Evolutionary conservation across 1,140 invertebrate genomes (phyloP).

Genomic region (Hyles euphorbiae): DNA sequence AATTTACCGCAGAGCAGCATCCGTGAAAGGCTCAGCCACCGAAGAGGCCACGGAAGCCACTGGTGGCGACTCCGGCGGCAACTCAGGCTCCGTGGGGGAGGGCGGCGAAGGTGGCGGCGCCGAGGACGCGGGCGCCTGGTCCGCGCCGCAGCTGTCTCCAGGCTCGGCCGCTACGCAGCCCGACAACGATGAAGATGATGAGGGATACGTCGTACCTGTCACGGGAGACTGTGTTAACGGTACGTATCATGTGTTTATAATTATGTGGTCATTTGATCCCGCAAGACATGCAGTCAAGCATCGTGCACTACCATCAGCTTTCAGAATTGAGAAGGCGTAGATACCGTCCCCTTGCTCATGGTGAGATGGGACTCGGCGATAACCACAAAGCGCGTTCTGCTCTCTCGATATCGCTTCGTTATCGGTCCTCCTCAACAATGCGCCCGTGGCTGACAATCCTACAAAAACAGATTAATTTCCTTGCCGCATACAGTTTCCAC

Average conservation of each 20-base stretch:
- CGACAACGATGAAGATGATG: slow-evolving; percentile 36
- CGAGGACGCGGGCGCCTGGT: slow-evolving; percentile 25
- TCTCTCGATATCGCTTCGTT: too few species aligned
- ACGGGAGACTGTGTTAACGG: slow-evolving; percentile 32
- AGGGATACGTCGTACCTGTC: slow-evolving; percentile 38
- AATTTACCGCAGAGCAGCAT: slow-evolving; percentile 30
- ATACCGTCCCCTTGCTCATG: too few species aligned
- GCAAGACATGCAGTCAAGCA: too few species aligned
- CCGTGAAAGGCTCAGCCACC: slow-evolving; percentile 27
- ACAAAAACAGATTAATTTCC: too few species aligned
- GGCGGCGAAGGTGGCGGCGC: slow-evolving; percentile 16
- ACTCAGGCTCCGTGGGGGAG: slow-evolving; percentile 16
- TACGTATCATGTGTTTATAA: slow-evolving; percentile 10
- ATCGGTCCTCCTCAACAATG: too few species aligned
- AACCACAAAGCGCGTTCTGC: too few species aligned
- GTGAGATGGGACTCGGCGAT: too few species aligned
- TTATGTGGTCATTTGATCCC: too few species aligned
- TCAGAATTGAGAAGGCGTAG: too few species aligned
- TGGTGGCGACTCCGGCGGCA: slow-evolving; percentile 15
- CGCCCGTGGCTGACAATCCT: too few species aligned
- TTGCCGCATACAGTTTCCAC: too few species aligned
- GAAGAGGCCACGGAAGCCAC: slow-evolving; percentile 22
- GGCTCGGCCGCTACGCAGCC: slow-evolving; percentile 42
- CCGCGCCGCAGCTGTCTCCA: slow-evolving; percentile 48
- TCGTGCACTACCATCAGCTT: too few species aligned